Evolutionary conservation across 2,797 vertebrate genomes (phyloP).

Genomic region (Tokudaia muenninki): DNA sequence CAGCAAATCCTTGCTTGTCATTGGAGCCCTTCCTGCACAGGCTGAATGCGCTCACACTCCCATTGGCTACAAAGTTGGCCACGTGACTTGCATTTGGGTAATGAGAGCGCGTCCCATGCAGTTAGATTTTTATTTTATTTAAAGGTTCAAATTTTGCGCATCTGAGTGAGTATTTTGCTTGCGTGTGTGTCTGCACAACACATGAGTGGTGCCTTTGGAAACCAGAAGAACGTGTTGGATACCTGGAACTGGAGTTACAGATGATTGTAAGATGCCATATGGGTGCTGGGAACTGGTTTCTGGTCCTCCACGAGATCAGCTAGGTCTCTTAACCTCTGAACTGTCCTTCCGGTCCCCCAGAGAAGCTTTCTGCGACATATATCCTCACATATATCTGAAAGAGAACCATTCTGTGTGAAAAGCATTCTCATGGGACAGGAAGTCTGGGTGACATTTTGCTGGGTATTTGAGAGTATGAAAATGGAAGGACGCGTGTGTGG

Average conservation of each 20-base stretch:
- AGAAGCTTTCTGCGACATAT: background rate
- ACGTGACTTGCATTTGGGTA: slow-evolving; percentile 32
- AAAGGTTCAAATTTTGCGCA: background rate
- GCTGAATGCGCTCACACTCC: background rate
- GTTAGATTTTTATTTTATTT: background rate
- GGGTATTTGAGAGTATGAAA: background rate
- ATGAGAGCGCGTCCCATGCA: background rate
- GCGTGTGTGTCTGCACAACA: background rate
- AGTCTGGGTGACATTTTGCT: background rate
- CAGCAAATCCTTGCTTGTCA: background rate
- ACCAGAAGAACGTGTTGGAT: background rate
- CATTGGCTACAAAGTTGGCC: background rate
- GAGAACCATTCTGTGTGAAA: background rate
- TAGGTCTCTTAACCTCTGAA: background rate
- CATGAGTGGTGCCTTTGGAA: background rate
- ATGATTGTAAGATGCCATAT: background rate
- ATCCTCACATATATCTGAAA: background rate
- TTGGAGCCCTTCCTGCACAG: background rate
- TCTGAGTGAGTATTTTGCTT: background rate
- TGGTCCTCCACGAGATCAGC: background rate
- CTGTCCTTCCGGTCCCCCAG: background rate
- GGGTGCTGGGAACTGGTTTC: background rate
- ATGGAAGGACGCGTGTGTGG: background rate
- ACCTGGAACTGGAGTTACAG: background rate
- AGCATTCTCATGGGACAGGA: background rate